phyloP scores from a whole-genome alignment of 2,797 vertebrate genomes.

The Squalus acanthias region DNA sequence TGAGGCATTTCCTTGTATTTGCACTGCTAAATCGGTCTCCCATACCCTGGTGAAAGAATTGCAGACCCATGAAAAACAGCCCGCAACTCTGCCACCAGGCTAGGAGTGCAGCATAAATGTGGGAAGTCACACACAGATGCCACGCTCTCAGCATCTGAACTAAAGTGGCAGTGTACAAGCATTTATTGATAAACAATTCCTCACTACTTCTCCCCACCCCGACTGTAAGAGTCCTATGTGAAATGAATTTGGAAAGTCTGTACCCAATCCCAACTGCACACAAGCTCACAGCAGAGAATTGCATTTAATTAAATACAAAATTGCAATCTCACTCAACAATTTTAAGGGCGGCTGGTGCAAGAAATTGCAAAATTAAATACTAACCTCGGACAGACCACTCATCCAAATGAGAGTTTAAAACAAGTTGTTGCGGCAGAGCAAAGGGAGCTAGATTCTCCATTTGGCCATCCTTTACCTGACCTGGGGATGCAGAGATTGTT shows the following conservation, averaged over 20 bases:
- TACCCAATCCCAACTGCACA: not conserved
- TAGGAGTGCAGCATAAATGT: not conserved
- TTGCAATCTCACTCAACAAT: not conserved
- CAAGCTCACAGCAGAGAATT: not conserved
- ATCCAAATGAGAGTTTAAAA: not conserved
- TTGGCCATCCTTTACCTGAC: not conserved
- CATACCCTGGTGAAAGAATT: not conserved
- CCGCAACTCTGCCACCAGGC: not conserved
- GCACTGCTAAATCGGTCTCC: not conserved
- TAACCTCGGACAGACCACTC: not conserved
- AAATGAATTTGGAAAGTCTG: not conserved
- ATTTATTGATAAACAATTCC: not conserved
- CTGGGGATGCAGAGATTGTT: not conserved
- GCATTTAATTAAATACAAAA: not conserved
- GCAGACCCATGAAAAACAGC: not conserved
- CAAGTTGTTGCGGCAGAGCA: not conserved
- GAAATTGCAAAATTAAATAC: not conserved
- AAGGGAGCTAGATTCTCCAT: not conserved
- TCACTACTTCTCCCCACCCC: not conserved
- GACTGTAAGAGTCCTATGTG: not conserved
- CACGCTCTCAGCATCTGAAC: not conserved
- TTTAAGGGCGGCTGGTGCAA: not conserved
- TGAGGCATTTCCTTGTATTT: not conserved
- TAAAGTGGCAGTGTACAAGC: not conserved
- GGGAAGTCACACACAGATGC: not conserved